These are phyloP conservation scores for Choristoneura fumiferana DNA, from an alignment of 1,140 invertebrate genomes.

Conservation along the genomic window DNA sequence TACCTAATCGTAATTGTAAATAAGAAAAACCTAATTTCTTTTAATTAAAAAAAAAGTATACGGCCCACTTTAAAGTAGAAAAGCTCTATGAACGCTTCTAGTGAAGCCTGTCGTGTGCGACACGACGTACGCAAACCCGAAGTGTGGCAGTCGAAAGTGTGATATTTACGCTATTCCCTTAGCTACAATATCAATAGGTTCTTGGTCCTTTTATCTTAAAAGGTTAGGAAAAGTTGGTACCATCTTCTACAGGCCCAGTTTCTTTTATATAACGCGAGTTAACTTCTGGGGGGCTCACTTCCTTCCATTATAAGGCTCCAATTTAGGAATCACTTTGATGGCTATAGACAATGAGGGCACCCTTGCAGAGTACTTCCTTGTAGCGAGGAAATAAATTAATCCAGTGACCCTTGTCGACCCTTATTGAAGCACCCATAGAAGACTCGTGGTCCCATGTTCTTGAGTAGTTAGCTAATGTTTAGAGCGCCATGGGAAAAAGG, in stretches of 20 bases:
- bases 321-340: slow-evolving; percentile 18
- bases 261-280: slow-evolving; percentile 2
- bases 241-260: background rate
- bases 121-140: too few species aligned
- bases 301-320: slow-evolving; percentile 11
- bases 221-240: slow-evolving; percentile 12
- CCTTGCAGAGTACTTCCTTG: slow-evolving; percentile 10
- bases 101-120: too few species aligned
- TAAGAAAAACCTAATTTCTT: too few species aligned
- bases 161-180: slow-evolving; percentile 10
- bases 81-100: too few species aligned
- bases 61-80: too few species aligned
- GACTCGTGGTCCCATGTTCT: background rate
- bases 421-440: background rate
- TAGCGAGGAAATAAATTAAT: slow-evolving; percentile 18
- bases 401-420: slow-evolving; percentile 12
- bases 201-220: slow-evolving; percentile 11
- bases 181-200: slow-evolving; percentile 11
- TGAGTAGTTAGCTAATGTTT: too few species aligned
- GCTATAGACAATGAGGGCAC: slow-evolving; percentile 5
- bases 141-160: background rate
- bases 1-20: too few species aligned
- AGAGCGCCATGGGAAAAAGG: too few species aligned
- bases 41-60: background rate
- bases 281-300: slow-evolving; percentile 13